Evolutionary conservation across 2,797 vertebrate genomes (phyloP).

Genomic region (Semaprochilodus insignis): DNA sequence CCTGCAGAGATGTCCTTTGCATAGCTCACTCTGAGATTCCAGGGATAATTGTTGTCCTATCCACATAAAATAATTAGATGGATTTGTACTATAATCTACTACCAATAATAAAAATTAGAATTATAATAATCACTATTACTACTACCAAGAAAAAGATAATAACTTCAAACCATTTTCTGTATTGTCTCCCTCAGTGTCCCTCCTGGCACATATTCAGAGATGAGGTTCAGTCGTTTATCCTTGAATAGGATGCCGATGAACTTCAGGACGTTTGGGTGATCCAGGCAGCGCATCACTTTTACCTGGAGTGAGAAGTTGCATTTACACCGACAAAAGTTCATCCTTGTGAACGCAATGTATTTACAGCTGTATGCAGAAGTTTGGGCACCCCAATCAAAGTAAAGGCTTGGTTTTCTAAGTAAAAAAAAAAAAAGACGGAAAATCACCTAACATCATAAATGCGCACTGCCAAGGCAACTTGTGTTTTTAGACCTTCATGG

Average conservation of each 20-base stretch:
- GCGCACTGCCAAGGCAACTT: too few relatives aligned
- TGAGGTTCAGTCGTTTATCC: slow-evolving; percentile 94
- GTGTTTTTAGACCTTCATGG: too few relatives aligned
- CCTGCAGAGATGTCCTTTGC: slow-evolving; percentile 95
- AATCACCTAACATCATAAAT: too few relatives aligned
- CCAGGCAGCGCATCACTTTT: slow-evolving; percentile 97
- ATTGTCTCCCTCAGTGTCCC: slow-evolving; percentile 92
- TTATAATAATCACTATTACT: background rate
- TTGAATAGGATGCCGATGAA: slow-evolving; percentile 98
- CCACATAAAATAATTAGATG: slow-evolving; percentile 19
- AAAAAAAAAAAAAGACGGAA: too few relatives aligned
- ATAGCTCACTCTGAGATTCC: slow-evolving; percentile 90
- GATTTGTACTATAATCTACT: background rate
- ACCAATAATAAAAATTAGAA: background rate
- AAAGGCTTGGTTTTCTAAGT: too few relatives aligned
- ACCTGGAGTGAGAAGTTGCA: slow-evolving; percentile 77
- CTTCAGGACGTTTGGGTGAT: slow-evolving; percentile 95
- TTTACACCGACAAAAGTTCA: background rate
- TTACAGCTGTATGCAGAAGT: too few relatives aligned
- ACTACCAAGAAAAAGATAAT: background rate
- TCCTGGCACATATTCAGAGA: slow-evolving; percentile 95
- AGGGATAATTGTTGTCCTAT: slow-evolving; percentile 89
- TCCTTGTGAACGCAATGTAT: too few relatives aligned
- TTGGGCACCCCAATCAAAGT: too few relatives aligned
- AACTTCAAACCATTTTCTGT: slow-evolving; percentile 85